Evolutionary conservation across 1,140 invertebrate species (phyloP).

Genomic region (Tachypleus tridentatus): DNA sequence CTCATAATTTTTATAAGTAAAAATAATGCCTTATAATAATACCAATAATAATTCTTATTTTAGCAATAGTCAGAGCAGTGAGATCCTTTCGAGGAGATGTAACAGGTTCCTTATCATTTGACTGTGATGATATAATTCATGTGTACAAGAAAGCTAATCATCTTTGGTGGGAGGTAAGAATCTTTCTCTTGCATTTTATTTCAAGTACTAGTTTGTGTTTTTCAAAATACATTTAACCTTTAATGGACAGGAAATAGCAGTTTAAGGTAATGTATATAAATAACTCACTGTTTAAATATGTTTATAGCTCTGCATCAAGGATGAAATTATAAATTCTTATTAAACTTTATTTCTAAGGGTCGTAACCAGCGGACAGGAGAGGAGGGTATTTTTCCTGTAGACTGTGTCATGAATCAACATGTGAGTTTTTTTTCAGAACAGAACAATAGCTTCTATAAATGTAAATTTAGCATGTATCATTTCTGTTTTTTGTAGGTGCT

Average conservation of each 20-base stretch:
- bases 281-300: too few species aligned
- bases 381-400: conserved; percentile 25
- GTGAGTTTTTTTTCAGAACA: too few species aligned
- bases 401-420: conserved; percentile 14
- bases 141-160: conserved; percentile 22
- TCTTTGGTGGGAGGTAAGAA: conserved; percentile 24
- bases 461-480: too few species aligned
- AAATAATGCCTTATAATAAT: conserved; percentile 3
- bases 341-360: conserved; percentile 16
- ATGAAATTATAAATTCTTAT: background rate
- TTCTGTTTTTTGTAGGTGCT: too few species aligned
- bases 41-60: conserved; percentile 1
- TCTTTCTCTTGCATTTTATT: background rate
- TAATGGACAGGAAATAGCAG: too few species aligned
- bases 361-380: conserved; percentile 22
- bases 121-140: conserved; percentile 23
- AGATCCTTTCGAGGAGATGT: conserved; percentile 11
- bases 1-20: background rate
- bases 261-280: too few species aligned
- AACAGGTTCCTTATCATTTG: conserved; percentile 7
- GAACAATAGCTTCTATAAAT: too few species aligned
- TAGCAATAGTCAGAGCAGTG: conserved; percentile 17
- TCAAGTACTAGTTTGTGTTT: too few species aligned
- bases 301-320: too few species aligned
- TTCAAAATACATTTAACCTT: too few species aligned